These are phyloP conservation scores for Esox lucius DNA, from an alignment of 2,797 vertebrate species.

Conservation along the genomic window DNA sequence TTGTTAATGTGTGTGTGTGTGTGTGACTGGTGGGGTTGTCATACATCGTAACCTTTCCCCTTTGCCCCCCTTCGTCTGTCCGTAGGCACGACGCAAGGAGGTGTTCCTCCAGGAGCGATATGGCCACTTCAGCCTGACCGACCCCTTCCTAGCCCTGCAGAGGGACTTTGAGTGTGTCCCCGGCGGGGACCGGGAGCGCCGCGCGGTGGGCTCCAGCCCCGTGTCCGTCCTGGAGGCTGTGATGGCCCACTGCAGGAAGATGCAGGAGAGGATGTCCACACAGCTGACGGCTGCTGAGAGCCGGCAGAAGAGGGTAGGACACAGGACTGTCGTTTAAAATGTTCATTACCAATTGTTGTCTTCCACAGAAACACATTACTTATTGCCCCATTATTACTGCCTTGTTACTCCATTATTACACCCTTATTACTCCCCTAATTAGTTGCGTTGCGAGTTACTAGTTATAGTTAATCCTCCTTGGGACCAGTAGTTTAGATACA, in stretches of 20 bases:
- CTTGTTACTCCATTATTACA: no score
- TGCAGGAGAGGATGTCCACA: slow-evolving; percentile 95
- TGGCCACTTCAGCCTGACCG: slow-evolving; percentile 91
- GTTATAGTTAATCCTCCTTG: no score
- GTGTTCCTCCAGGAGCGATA: slow-evolving; percentile 96
- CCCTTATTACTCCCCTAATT: no score
- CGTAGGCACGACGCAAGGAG: slow-evolving; percentile 92
- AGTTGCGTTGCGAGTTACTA: no score
- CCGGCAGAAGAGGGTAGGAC: slow-evolving; percentile 91
- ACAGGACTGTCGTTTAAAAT: neutral
- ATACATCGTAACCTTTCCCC: neutral
- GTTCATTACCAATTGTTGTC: no score
- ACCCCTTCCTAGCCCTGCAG: slow-evolving; percentile 96
- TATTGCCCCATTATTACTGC: no score
- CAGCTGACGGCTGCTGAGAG: slow-evolving; percentile 93
- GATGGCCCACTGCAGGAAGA: slow-evolving; percentile 97
- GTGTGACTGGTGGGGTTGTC: no score
- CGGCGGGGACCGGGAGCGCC: slow-evolving; percentile 78
- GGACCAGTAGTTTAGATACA: no score
- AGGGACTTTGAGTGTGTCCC: slow-evolving; percentile 87
- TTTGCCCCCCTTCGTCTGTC: neutral
- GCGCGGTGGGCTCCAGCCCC: slow-evolving; percentile 87
- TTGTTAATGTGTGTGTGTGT: no score
- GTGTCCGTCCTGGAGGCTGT: slow-evolving; percentile 94
- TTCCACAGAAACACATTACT: no score